Percentiles rank a stretch among this genome's conserved stretches.
Evolutionary conservation across 2,113 vertebrate genomes (phyloP).

Genomic region (Paramormyrops kingsleyae): DNA sequence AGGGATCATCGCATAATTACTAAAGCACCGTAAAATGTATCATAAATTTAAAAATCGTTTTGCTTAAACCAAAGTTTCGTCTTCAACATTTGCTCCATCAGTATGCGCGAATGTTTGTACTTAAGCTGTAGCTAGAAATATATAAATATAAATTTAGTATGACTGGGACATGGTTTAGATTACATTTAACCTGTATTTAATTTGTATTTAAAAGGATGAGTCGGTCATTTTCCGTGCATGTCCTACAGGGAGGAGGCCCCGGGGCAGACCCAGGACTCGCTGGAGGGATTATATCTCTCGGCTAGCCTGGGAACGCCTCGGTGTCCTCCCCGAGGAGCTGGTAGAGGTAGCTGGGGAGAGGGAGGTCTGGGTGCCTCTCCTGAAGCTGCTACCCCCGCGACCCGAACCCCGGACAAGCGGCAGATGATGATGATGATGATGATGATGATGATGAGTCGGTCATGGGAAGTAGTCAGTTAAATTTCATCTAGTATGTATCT

Average conservation of each 20-base stretch:
- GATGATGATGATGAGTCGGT: no score
- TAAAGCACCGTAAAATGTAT: neutral
- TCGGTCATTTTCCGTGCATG: no score
- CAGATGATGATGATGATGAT: no score
- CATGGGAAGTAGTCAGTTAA: neutral
- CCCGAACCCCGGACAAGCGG: no score
- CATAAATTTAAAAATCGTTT: neutral
- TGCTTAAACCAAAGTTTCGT: neutral
- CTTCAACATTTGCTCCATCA: neutral
- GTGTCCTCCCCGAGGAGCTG: no score
- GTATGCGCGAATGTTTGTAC: neutral
- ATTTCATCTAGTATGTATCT: neutral
- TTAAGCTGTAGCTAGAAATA: neutral
- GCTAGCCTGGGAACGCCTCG: no score
- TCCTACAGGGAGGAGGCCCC: no score
- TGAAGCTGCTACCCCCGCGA: no score
- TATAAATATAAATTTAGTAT: neutral
- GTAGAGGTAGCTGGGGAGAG: no score
- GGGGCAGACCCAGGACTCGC: no score
- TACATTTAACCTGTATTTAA: neutral
- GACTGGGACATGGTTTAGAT: neutral
- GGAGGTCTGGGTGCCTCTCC: no score
- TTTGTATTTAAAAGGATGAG: neutral
- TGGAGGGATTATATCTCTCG: no score
- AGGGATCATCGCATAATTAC: slow-evolving; percentile 40